Conservation (phyloP, 2,113 vertebrate species). For the mouse (Mus musculus) region GRCm39 chr13:36093001-36093500, state of each 20-base stretch:
- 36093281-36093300: not conserved
- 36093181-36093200: not conserved
- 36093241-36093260: not conserved
- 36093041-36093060: not conserved
- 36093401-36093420: not conserved
- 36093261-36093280: not conserved
- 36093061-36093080: not conserved
- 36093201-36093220: not conserved
- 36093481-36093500: not conserved
- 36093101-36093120: not conserved
- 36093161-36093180: not conserved
- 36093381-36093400: not conserved
- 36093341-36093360: not conserved
- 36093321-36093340: not conserved
- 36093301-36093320: not conserved
- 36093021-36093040: not conserved
- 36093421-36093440: not conserved
- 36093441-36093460: not conserved
- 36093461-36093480: not conserved
- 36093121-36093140: not conserved
- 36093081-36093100: not conserved
- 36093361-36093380: not conserved
- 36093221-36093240: not conserved
- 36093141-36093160: not conserved
- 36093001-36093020: not conserved